Percentiles rank a stretch among this genome's conserved stretches.
phyloP scores from a whole-genome alignment of 2,888 invertebrate genomes.

The Choristoneura rosaceana region DNA sequence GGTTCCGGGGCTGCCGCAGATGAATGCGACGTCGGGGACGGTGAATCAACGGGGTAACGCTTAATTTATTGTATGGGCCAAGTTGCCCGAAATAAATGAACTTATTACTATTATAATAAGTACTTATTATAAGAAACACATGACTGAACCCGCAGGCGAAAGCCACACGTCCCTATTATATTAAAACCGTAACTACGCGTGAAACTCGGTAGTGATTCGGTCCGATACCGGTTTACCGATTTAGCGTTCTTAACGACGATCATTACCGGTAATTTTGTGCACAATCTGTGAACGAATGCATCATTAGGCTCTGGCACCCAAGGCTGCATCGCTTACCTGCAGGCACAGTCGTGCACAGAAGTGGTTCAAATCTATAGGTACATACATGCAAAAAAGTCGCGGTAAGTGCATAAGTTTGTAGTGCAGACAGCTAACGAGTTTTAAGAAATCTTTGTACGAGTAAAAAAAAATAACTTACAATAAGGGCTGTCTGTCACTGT shows the following conservation, averaged over 20 bases:
- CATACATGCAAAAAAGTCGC: not conserved
- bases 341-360: slow-evolving; percentile 8
- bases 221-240: slow-evolving; percentile 48
- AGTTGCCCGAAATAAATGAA: not conserved
- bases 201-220: slow-evolving; percentile 11
- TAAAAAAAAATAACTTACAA: no score
- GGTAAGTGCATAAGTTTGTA: no score
- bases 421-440: no score
- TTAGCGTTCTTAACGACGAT: slow-evolving; percentile 50
- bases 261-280: slow-evolving; percentile 58
- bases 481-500: no score
- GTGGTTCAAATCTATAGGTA: not conserved
- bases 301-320: slow-evolving; percentile 53
- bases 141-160: not conserved
- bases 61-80: no score
- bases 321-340: slow-evolving; percentile 21
- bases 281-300: slow-evolving; percentile 50
- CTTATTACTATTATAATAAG: not conserved
- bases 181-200: slow-evolving; percentile 15
- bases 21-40: no score
- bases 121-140: not conserved
- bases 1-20: no score
- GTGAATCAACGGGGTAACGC: no score
- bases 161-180: not conserved
- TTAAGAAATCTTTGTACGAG: no score